Evolutionary conservation across 2,888 invertebrate species (phyloP).

Genomic region (Augiades crinisus): DNA sequence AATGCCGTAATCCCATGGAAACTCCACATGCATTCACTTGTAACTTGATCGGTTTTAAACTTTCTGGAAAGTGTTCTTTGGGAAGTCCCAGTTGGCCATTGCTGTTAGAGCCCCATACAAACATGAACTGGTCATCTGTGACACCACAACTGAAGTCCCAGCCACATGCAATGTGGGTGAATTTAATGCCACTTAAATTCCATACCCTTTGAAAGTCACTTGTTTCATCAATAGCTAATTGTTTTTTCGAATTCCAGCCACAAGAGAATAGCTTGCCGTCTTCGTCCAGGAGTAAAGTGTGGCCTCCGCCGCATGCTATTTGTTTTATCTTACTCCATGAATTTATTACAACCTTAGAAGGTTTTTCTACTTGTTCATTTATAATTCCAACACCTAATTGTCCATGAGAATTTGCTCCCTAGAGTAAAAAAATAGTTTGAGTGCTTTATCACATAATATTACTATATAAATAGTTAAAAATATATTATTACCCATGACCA

Average conservation of each 20-base stretch:
- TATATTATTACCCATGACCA: constrained; percentile 59
- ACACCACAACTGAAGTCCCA: constrained; percentile 92
- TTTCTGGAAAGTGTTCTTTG: constrained; percentile 65
- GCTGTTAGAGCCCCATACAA: constrained; percentile 92
- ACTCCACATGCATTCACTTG: constrained; percentile 79
- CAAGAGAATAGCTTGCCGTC: constrained; percentile 87
- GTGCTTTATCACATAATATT: not conserved
- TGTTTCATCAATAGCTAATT: constrained; percentile 82
- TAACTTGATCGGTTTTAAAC: constrained; percentile 58
- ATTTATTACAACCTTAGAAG: constrained; percentile 66
- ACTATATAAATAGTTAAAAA: not conserved
- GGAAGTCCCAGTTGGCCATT: constrained; percentile 88
- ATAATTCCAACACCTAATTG: constrained; percentile 86
- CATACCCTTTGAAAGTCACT: constrained; percentile 83
- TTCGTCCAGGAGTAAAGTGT: constrained; percentile 85
- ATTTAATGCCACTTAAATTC: constrained; percentile 74
- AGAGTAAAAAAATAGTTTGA: constrained; percentile 33
- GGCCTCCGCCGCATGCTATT: constrained; percentile 89
- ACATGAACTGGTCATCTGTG: constrained; percentile 84
- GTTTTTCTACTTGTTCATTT: constrained; percentile 85
- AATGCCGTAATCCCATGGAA: constrained; percentile 86
- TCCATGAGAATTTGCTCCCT: constrained; percentile 93
- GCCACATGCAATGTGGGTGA: constrained; percentile 86
- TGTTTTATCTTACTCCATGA: constrained; percentile 78
- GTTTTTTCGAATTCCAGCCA: constrained; percentile 90